phyloP scores from a whole-genome alignment of 2,113 vertebrate species.

The Oncorhynchus clarkii region DNA sequence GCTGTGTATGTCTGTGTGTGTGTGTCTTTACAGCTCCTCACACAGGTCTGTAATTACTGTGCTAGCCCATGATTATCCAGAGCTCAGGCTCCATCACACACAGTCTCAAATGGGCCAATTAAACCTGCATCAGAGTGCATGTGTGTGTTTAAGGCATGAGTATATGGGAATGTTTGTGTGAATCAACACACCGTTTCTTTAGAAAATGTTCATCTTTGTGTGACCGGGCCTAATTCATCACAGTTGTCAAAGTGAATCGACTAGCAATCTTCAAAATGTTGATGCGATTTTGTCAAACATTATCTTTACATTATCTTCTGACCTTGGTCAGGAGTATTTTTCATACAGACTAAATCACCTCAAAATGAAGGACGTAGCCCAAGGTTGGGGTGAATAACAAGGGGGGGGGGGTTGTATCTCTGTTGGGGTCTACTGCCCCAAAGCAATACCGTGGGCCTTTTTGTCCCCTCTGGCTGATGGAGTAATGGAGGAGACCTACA shows the following conservation, averaged over 20 bases:
- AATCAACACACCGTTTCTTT: neutral
- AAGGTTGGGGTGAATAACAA: neutral
- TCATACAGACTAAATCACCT: neutral
- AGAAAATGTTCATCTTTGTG: too few relatives aligned
- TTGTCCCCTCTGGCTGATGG: neutral
- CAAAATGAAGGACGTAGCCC: neutral
- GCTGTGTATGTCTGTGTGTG: neutral
- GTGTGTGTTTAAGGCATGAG: neutral
- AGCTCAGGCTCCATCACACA: neutral
- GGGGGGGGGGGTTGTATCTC: neutral
- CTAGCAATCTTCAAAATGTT: neutral
- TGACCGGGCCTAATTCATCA: too few relatives aligned
- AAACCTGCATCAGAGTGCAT: neutral
- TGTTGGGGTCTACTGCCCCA: neutral
- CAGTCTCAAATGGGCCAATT: neutral
- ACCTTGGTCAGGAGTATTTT: neutral
- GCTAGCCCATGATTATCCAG: neutral
- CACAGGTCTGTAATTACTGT: slow-evolving; percentile 43
- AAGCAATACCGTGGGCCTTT: neutral
- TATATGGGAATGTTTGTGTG: neutral
- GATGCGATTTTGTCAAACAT: neutral
- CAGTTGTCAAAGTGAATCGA: neutral
- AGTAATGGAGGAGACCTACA: neutral
- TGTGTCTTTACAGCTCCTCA: slow-evolving; percentile 45
- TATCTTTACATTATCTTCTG: too few relatives aligned